Conservation (phyloP, 2,888 invertebrate species). For the Eupithecia subumbrata region DNA sequence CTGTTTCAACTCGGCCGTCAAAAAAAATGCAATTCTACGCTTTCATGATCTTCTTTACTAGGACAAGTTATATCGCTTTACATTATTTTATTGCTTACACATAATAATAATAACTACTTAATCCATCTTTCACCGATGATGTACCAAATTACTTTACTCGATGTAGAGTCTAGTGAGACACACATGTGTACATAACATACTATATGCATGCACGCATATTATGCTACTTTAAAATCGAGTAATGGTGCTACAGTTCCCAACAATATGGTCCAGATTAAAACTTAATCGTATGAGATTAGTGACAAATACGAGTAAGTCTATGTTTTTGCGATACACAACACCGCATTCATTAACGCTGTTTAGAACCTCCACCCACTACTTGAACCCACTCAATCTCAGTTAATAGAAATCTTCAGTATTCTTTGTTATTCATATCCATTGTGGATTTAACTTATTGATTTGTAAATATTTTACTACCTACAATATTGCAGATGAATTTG, state of each 20-base stretch:
- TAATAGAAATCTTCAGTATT: slow-evolving; percentile 12
- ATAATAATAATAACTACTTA: background rate
- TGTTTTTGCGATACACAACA: slow-evolving; percentile 10
- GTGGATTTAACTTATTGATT: background rate
- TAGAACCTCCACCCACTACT: slow-evolving; percentile 25
- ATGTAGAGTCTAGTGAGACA: background rate
- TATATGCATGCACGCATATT: background rate
- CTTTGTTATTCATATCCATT: slow-evolving; percentile 12
- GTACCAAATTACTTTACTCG: background rate
- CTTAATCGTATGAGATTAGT: background rate
- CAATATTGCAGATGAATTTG: background rate
- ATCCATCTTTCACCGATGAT: background rate
- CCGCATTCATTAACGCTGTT: slow-evolving; percentile 12
- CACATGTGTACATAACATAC: background rate
- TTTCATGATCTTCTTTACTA: slow-evolving; percentile 6
- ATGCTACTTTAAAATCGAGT: background rate
- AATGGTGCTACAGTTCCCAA: background rate
- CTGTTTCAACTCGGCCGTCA: slow-evolving; percentile 1
- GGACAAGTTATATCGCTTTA: background rate
- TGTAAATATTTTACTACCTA: background rate
- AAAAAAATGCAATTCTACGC: slow-evolving; percentile 9
- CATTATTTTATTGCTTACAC: background rate
- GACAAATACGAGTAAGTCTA: background rate
- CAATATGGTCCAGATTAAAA: background rate
- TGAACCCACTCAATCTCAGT: slow-evolving; percentile 22